Conservation (phyloP, 1,140 invertebrate species). For the Bombus picipes region DNA sequence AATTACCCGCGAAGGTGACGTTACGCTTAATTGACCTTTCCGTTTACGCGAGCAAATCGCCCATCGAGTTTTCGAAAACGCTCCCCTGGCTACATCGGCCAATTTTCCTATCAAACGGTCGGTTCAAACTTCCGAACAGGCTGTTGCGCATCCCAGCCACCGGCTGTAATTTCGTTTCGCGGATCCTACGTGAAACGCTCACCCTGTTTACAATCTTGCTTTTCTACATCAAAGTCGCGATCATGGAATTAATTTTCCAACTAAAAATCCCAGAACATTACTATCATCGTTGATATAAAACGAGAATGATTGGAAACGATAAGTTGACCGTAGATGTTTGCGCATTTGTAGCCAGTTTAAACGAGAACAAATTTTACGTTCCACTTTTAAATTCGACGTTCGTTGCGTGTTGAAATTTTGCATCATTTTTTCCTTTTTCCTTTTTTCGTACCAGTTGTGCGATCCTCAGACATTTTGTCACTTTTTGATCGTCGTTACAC, state of each 20-base stretch:
- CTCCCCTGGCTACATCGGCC: neutral
- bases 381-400: too few relatives aligned
- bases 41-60: neutral
- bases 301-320: neutral
- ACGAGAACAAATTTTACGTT: too few relatives aligned
- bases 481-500: too few relatives aligned
- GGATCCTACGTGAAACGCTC: neutral
- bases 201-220: neutral
- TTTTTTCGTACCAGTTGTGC: too few relatives aligned
- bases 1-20: conserved; percentile 21
- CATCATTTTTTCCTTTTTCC: too few relatives aligned
- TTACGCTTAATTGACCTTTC: conserved; percentile 14
- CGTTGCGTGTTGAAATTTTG: too few relatives aligned
- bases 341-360: too few relatives aligned
- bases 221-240: neutral
- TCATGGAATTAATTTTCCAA: neutral
- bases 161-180: neutral
- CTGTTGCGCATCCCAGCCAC: conserved; percentile 2
- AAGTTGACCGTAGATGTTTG: too few relatives aligned
- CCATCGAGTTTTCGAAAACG: neutral
- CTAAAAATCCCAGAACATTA: neutral
- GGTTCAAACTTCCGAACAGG: neutral
- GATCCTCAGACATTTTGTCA: too few relatives aligned
- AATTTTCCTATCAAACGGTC: neutral
- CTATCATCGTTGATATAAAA: neutral